Base-by-base conservation (phyloP, 1,140 invertebrate species). In the Zaprionus lachaisei region DNA sequence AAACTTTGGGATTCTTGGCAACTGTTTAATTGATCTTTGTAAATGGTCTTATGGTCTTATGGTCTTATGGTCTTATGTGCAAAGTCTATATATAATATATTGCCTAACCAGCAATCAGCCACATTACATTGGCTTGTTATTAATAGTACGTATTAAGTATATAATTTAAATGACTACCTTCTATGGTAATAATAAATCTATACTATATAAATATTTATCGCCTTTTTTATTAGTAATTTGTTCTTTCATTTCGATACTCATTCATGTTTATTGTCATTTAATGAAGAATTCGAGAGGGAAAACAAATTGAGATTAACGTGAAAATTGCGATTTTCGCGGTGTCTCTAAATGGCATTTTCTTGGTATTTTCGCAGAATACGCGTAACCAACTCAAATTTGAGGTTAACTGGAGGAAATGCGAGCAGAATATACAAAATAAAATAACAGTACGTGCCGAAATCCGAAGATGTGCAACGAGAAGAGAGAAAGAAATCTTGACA, bases 261-360 rank as follows among this genome's bases (percentile, higher is more conserved):
- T 17, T 17, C 15, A 41, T 34, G 17, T 66, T 41, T 41, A 47
- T 62, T 76, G 44, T 63, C 44, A 34, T 81, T 70, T 72, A 90
- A 81, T 84, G 77, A 73, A 81, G 79, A 65, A 85, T 90, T 89
- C 57, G 72, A 49, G 61, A 58, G 26, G 38, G 51, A 79, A 64
- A 62, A 67, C 63, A 80, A 85, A 80, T 90, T 90, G 79, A 70
- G 58, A 80, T 77, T 51, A 77, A 79, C 81, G 85, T 85, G 79
- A 70, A 90, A 90, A 90, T 90, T 86, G 73, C 72, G 26, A 90
- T 85, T 89, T 87, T 65, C 71, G 73, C 71, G 81, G 82, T 85
- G 66, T 70, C 66, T 68, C 56, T 61, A 49, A 60, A 72, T 38
- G 54, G 62, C 44, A 64, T 24, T 58, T 17, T 58, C 64, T 65